phyloP scores from a whole-genome alignment of 2,888 invertebrate genomes.

The Leucozona laternaria region DNA sequence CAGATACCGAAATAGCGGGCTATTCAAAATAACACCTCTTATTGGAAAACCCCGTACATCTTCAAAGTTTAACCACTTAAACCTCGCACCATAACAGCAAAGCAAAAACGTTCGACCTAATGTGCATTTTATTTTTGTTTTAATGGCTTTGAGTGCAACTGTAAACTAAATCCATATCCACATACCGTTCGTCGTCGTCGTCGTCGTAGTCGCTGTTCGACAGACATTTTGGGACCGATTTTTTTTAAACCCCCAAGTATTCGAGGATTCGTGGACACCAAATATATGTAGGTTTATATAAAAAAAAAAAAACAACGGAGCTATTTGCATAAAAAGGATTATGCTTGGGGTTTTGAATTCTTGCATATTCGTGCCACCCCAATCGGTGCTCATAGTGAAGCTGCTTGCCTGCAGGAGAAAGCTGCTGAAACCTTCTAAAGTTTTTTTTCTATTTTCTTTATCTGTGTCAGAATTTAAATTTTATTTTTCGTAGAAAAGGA shows the following conservation, averaged over 20 bases:
- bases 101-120: background rate
- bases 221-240: constrained; percentile 14
- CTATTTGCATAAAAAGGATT: constrained; percentile 59
- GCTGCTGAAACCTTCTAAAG: constrained; percentile 11
- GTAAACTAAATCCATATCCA: constrained; percentile 7
- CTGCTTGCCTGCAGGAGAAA: constrained; percentile 11
- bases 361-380: constrained; percentile 19
- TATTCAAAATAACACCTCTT: no score
- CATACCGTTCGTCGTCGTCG: background rate
- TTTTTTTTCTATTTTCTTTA: background rate
- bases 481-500: background rate
- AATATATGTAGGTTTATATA: background rate
- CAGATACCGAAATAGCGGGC: no score
- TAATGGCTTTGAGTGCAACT: background rate
- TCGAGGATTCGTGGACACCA: background rate
- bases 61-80: background rate
- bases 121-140: background rate
- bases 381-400: background rate
- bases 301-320: background rate
- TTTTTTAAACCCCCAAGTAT: background rate
- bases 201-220: background rate
- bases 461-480: constrained; percentile 38
- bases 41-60: no score
- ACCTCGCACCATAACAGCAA: background rate
- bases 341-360: constrained; percentile 45